phyloP scores from a whole-genome alignment of 2,888 invertebrate genomes.

The Xanthorhoe spadicearia region DNA sequence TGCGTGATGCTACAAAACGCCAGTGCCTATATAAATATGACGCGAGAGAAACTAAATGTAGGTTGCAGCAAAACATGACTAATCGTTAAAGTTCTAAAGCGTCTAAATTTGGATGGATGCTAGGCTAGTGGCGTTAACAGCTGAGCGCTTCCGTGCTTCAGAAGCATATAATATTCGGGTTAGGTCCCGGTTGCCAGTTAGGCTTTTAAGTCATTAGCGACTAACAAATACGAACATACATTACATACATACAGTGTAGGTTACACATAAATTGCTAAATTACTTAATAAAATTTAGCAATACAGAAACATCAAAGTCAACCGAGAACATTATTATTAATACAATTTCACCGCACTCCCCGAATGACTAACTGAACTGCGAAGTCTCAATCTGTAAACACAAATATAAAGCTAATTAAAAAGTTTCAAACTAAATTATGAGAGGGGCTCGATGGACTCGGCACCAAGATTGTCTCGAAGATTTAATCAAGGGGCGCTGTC shows the following conservation, averaged over 20 bases:
- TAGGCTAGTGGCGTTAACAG: too few relatives aligned
- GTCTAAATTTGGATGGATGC: too few relatives aligned
- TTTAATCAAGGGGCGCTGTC: conserved; percentile 76
- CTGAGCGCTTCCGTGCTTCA: too few relatives aligned
- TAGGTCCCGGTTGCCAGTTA: too few relatives aligned
- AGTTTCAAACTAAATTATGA: conserved; percentile 85
- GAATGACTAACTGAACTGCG: conserved; percentile 76
- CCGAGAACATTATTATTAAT: conserved; percentile 72
- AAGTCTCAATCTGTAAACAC: conserved; percentile 85
- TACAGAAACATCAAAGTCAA: conserved; percentile 45
- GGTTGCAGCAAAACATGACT: background rate
- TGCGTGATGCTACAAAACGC: background rate
- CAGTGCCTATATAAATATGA: background rate
- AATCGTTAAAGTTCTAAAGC: background rate
- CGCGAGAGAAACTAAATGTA: background rate
- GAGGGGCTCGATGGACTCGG: conserved; percentile 80
- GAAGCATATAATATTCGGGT: too few relatives aligned
- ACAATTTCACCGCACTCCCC: conserved; percentile 75
- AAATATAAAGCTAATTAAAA: conserved; percentile 86
- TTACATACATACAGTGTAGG: too few relatives aligned
- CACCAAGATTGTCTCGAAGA: conserved; percentile 80
- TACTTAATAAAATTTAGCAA: conserved; percentile 13
- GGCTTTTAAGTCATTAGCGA: too few relatives aligned
- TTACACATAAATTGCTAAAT: background rate
- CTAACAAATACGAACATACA: too few relatives aligned